Base-by-base conservation (phyloP, 2,113 vertebrate species). In the Prochilodus magdalenae region DNA sequence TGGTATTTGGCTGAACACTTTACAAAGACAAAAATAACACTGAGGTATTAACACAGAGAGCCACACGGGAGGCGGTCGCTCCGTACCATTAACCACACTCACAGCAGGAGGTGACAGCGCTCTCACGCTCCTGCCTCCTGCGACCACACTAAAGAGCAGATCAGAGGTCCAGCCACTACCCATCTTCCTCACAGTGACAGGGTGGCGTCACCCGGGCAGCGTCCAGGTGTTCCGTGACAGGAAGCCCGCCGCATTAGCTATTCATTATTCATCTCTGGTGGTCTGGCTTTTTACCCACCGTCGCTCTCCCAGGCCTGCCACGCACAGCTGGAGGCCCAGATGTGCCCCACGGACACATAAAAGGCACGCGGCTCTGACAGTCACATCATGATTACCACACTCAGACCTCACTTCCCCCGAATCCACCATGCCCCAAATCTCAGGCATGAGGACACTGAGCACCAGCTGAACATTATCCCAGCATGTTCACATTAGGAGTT, bases 191-290 rank as follows among this genome's bases (percentile, higher is more conserved):
- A 82, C 33, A 71, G 47, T 84, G 71, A 77, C 62, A 73, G 47
- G 33, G 36, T 70, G 47, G 30, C 63, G 70, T 78, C 75, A 75
- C 36, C 51, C 47, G 47, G 77, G 66, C 36, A 24, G n/a, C 55
- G 22, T 55, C 57, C 76, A 84, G 78, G 85, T 83, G 85, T 74
- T 77, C 24, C 6, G 16, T 78, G 85, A 74, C 83, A 79, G 82
- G 69, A 59, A 79, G 53, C 30, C 47, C 33, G 24, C 53, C 53
- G n/a, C 70, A 83, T 73, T 76, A 57, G n/a, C 33, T 49, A 80
- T 79, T 63, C 79, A 82, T 84, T 82, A 87, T 82, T 84, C 72
- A 87, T 69, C 5, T 2, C 51, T 59, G 59, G 73, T 27, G n/a
- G 30, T 26, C 63, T 67, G 49, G 27, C 40, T 55, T 84, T 74